Percentiles rank a stretch among this genome's conserved stretches.
Evolutionary conservation across 2,888 invertebrate genomes (phyloP).

Genomic region (Trissolcus japonicus): DNA sequence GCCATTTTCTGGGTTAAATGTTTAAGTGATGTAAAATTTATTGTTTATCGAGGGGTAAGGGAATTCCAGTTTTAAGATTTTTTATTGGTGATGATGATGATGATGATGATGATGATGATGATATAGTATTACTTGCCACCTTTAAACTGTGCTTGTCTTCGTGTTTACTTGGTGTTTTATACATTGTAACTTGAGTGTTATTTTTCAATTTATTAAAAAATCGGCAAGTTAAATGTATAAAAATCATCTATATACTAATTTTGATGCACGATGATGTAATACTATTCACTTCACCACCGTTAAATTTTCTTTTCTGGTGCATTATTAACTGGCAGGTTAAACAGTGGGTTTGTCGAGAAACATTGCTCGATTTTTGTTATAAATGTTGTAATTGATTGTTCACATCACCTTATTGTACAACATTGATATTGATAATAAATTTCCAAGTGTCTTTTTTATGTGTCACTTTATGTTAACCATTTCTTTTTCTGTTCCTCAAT

Average conservation of each 20-base stretch:
- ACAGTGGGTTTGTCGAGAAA: no score
- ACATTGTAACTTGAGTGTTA: no score
- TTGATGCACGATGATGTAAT: no score
- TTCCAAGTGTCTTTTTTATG: conserved; percentile 64
- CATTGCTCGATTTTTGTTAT: conserved; percentile 12
- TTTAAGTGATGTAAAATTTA: conserved; percentile 24
- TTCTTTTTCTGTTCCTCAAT: not conserved
- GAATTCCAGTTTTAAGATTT: not conserved
- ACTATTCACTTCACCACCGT: no score
- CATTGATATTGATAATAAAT: conserved; percentile 64
- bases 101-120: no score
- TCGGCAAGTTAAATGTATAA: no score
- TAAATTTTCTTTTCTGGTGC: not conserved
- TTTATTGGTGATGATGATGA: no score
- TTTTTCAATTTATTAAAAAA: no score
- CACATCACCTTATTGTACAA: conserved; percentile 60
- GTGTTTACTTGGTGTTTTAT: no score
- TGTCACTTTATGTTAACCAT: conserved; percentile 1
- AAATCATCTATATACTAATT: no score
- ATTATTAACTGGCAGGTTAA: not conserved
- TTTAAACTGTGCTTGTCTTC: no score
- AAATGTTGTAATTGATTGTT: conserved; percentile 27
- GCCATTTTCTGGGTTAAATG: conserved; percentile 24
- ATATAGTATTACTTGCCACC: no score
- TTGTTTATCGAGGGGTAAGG: conserved; percentile 28